phyloP scores from a whole-genome alignment of 2,888 invertebrate genomes.

The Urechis unicinctus region DNA sequence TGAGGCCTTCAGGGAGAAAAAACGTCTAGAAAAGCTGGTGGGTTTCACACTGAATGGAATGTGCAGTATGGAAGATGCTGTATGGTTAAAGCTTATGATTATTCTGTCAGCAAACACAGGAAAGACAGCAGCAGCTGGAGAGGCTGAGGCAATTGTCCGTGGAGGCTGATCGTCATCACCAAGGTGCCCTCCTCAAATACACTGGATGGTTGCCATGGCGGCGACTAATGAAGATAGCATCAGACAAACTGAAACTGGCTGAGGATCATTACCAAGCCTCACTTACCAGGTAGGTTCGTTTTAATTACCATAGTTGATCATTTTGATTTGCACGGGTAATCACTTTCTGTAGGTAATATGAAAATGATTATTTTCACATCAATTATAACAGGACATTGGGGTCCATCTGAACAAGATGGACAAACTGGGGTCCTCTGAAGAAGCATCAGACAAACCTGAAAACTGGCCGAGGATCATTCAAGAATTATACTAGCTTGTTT shows the following conservation, averaged over 20 bases:
- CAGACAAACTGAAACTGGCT: conserved; percentile 26
- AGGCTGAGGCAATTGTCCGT: conserved; percentile 24
- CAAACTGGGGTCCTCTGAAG: too few relatives aligned
- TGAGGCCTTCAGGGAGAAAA: conserved; percentile 36
- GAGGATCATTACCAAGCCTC: conserved; percentile 12
- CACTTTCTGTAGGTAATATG: too few relatives aligned
- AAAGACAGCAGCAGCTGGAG: conserved; percentile 26
- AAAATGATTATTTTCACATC: too few relatives aligned
- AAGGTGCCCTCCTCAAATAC: conserved; percentile 30
- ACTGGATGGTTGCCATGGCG: conserved; percentile 24
- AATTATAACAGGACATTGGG: too few relatives aligned
- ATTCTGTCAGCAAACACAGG: conserved; percentile 29
- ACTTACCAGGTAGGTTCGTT: conserved; percentile 4
- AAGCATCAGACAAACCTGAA: too few relatives aligned
- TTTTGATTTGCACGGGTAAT: too few relatives aligned
- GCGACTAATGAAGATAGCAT: conserved; percentile 20
- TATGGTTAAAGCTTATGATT: neutral
- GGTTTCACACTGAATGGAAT: too few relatives aligned
- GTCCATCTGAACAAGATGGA: too few relatives aligned
- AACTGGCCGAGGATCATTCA: too few relatives aligned
- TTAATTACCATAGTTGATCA: too few relatives aligned
- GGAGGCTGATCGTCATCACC: conserved; percentile 33
- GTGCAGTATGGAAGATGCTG: too few relatives aligned
- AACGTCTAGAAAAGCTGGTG: conserved; percentile 18
- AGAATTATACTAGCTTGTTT: too few relatives aligned